Conservation (phyloP, 2,888 invertebrate genomes). For the Plutella xylostella region DNA sequence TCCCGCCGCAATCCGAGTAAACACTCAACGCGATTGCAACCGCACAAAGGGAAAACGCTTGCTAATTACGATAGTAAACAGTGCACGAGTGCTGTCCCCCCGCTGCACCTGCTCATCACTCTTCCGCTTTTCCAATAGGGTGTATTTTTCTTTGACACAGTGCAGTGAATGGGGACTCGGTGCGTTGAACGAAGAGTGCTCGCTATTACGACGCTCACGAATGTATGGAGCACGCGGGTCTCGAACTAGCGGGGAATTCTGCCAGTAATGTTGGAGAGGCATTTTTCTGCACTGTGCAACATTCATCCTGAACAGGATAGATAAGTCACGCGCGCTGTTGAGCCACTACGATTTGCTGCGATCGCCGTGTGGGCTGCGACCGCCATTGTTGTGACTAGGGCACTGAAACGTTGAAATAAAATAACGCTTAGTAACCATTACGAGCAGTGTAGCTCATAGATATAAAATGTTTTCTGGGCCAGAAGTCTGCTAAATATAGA, state of each 20-base stretch:
- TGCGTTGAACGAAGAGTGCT: too few species aligned
- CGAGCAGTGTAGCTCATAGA: too few species aligned
- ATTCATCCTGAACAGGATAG: slow-evolving; percentile 38
- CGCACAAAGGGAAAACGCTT: slow-evolving; percentile 5
- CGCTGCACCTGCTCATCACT: slow-evolving; percentile 2
- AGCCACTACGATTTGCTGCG: neutral
- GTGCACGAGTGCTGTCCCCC: neutral
- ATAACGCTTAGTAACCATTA: too few species aligned
- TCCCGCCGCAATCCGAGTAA: neutral
- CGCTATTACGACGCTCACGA: too few species aligned
- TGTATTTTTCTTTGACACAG: too few species aligned
- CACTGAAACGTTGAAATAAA: too few species aligned
- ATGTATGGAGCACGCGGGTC: slow-evolving; percentile 23
- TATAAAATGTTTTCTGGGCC: too few species aligned
- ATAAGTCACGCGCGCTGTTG: slow-evolving; percentile 48
- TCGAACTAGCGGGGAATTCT: slow-evolving; percentile 4
- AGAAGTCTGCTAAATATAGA: too few species aligned
- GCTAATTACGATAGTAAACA: slow-evolving; percentile 11
- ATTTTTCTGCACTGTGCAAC: slow-evolving; percentile 40
- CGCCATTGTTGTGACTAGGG: too few species aligned
- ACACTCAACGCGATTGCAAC: neutral
- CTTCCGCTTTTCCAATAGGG: too few species aligned
- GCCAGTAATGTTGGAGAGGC: slow-evolving; percentile 11
- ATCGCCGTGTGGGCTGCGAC: too few species aligned
- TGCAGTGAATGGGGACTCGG: too few species aligned